Evolutionary conservation across 2,888 invertebrate species (phyloP), one percentile per base, ranked within the genome.

Genomic region (Melanargia galathea): DNA sequence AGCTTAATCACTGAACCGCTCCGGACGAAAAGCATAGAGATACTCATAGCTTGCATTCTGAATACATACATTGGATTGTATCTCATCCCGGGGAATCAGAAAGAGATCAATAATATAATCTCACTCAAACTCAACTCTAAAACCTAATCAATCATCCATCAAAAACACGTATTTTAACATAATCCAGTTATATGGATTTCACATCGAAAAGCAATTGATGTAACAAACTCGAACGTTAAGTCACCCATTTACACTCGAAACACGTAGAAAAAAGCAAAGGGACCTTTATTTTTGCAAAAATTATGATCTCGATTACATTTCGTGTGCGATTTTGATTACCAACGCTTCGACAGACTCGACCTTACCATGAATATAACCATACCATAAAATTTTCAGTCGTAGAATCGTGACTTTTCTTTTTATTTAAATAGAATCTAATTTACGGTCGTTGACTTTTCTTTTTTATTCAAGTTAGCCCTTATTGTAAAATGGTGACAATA

Each of bases 211-310:
- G 61, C 61, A 64, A 68, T 70, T 67, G 64, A 65, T 63, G 64
- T 64, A 67, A 73, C 68, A 60, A 67, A 67, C 60, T 60, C 60
- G 66, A 63, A 64, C 63, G 69, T 69, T 69, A 70, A 70, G 66
- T 66, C 67, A 48, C 65, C 65, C 71, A 73, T 79, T 76, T 70
- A 76, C 71, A 81, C 70, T 72, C 80, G 69, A 69, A 74, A 75
- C 82, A 82, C 82, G 84, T 80, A 79, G 65, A 69, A 67, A 72
- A 75, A 78, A 75, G 79, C 78, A 72, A 78, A 78, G 75, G 75
- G 80, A 75, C 78, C 77, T 81, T 81, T 81, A n/a, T n/a, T 75
- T 62, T 63, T 65, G 48, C 79, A 80, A 80, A 80, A 84, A 82
- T 79, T 52, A 52, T 52, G 13, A 52, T 52, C 52, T 52, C 13